phyloP scores from a whole-genome alignment of 2,113 vertebrate genomes.

The Gymnogyps californianus region DNA sequence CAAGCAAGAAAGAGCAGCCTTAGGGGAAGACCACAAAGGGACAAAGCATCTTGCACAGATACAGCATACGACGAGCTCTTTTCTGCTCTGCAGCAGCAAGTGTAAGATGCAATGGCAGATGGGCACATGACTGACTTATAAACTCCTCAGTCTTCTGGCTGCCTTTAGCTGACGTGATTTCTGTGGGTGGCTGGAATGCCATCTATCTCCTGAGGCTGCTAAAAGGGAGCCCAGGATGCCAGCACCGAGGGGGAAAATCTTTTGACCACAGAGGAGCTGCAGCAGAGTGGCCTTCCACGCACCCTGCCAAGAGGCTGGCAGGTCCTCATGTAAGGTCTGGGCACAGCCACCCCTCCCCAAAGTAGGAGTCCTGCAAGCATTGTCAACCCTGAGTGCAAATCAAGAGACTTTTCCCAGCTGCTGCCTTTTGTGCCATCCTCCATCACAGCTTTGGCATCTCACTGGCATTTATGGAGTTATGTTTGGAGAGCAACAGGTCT shows the following conservation, averaged over 20 bases:
- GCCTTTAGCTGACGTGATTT: constrained; percentile 53
- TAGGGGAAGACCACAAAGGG: neutral
- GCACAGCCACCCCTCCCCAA: neutral
- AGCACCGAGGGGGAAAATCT: neutral
- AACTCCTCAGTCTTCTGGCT: constrained; percentile 16
- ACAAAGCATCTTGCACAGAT: neutral
- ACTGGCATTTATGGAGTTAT: neutral
- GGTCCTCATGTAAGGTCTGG: neutral
- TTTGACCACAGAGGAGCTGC: neutral
- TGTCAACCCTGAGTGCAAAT: neutral
- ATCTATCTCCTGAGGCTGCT: constrained; percentile 58
- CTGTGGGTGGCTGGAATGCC: constrained; percentile 68
- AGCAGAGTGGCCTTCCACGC: neutral
- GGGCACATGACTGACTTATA: constrained; percentile 23
- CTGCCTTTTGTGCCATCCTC: neutral
- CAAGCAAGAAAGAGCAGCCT: neutral
- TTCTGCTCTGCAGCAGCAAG: neutral
- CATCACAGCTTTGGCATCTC: neutral
- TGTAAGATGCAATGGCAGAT: constrained; percentile 11
- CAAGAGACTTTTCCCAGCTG: neutral
- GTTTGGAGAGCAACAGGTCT: neutral
- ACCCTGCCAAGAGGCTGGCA: neutral
- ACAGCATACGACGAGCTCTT: neutral
- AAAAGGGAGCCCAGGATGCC: neutral
- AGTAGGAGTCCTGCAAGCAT: neutral